Evolutionary conservation across 2,113 vertebrate species (phyloP).

Genomic region (Verasper variegatus): DNA sequence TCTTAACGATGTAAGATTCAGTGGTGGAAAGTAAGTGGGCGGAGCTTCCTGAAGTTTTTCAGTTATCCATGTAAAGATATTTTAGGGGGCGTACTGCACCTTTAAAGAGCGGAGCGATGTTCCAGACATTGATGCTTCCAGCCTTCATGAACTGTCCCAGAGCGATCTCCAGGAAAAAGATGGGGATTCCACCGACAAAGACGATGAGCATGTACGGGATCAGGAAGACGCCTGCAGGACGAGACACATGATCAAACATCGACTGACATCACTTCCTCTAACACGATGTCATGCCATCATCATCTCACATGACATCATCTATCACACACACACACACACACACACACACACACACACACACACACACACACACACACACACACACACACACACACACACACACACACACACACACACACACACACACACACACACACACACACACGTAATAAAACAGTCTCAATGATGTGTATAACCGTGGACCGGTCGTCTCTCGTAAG

Average conservation of each 20-base stretch:
- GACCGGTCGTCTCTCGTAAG: not conserved
- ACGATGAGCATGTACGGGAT: slow-evolving; percentile 86
- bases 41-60: no score
- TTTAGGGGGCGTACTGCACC: slow-evolving; percentile 62
- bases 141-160: slow-evolving; percentile 90
- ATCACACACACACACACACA: no score
- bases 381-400: no score
- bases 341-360: no score
- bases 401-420: no score
- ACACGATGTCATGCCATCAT: not conserved
- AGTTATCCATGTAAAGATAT: no score
- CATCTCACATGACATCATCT: no score
- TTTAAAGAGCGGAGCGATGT: slow-evolving; percentile 88
- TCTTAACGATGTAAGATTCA: no score
- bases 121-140: slow-evolving; percentile 88
- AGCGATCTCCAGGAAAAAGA: slow-evolving; percentile 89
- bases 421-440: no score
- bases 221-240: slow-evolving; percentile 84
- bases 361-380: no score
- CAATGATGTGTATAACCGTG: not conserved
- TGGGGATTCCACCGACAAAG: slow-evolving; percentile 85
- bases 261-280: not conserved
- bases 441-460: no score
- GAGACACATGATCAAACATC: not conserved
- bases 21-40: no score